Evolutionary conservation across 2,797 vertebrate genomes (phyloP), one percentile per base, ranked within the genome.

Genomic region (Oryzias dopingdopingensis): DNA sequence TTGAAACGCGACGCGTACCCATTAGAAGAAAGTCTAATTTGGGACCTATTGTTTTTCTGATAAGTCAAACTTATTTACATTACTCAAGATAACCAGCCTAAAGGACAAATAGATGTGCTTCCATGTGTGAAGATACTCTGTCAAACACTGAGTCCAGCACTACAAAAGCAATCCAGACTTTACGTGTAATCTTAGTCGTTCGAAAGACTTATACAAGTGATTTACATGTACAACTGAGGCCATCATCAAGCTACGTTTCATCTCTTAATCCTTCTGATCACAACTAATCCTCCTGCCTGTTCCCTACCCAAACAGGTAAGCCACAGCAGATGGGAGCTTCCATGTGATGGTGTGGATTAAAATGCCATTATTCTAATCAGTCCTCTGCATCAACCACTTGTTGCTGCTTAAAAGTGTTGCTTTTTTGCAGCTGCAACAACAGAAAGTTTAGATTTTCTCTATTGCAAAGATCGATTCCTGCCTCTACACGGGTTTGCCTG

Each of bases 301-400:
- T 73, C 70, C 63, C 49, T 22, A 68, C 46, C 52, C 51, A 4
- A 57, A 58, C 61, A 29, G 67, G 63, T 81, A 66, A 70, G 43
- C 76, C 59, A 18, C 65, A 80, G 65, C 83, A 88, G 87, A 90
- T 86, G 86, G 83, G 57, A 66, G 52, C 14, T 16, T 56, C 64
- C 67, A 51, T 56, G 45, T 43, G 72, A 46, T 40, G 62, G 47
- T 70, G 65, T 55, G 70, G 78, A 83, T 78, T 86, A 80, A 72
- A 66, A 59, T 62, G 69, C 59, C 57, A 76, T 86, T 78, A 81
- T 54, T 55, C 72, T 70, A 62, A 79, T 77, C 58, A 45, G 24
- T 58, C 54, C 40, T 46, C 23, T 46, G 56, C 26, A 45, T 72
- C 59, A 24, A 37, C 54, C 50, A 70, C 61, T 73, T 83, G 72